phyloP scores from a whole-genome alignment of 2,113 vertebrate species.

The Crotalus horridus region DNA sequence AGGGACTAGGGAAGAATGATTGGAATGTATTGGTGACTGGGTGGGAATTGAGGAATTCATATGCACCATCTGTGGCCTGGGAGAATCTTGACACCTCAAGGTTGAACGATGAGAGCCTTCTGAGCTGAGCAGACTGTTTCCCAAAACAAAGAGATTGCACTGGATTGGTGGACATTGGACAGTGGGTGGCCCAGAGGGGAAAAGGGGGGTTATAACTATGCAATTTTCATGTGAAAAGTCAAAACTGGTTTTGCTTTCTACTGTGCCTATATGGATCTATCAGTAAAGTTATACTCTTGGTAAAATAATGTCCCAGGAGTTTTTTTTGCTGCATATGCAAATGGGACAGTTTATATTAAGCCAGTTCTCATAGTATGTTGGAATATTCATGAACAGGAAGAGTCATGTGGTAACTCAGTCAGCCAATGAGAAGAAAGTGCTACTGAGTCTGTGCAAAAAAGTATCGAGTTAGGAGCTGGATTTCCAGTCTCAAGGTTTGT shows the following conservation, averaged over 20 bases:
- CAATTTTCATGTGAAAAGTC: background rate
- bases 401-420: no score
- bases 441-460: no score
- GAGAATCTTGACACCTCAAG: background rate
- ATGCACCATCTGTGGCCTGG: background rate
- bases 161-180: background rate
- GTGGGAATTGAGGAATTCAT: background rate
- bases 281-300: no score
- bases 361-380: background rate
- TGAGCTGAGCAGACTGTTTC: background rate
- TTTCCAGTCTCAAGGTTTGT: no score
- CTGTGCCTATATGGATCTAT: background rate
- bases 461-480: no score
- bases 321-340: background rate
- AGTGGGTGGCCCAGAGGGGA: background rate
- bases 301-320: background rate
- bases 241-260: background rate
- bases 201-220: background rate
- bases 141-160: background rate
- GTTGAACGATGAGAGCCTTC: background rate
- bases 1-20: background rate
- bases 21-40: background rate
- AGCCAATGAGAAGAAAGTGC: no score
- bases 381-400: no score
- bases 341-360: background rate